Conservation (phyloP, 2,797 vertebrate genomes). For the Thripadectes ignobilis region DNA sequence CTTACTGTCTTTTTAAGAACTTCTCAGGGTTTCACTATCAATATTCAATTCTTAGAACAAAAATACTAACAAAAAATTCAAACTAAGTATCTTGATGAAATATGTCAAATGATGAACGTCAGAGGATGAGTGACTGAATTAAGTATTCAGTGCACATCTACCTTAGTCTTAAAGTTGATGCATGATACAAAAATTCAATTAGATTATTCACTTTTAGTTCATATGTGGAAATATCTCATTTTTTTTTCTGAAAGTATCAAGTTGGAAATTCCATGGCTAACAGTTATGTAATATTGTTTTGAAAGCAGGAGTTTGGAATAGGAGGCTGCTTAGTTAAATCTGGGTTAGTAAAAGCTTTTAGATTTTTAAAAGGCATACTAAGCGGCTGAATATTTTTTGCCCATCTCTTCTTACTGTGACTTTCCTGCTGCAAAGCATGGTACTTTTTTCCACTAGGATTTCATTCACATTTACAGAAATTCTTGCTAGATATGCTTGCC, state of each 20-base stretch:
- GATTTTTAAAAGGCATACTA: not conserved
- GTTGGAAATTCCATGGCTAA: not conserved
- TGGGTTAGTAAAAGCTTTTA: not conserved
- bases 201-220: not conserved
- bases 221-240: not conserved
- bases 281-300: not conserved
- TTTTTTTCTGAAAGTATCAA: not conserved
- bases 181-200: not conserved
- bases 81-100: not conserved
- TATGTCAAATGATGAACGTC: not conserved
- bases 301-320: not conserved
- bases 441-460: accelerated
- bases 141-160: not conserved
- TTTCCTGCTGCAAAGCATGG: not conserved
- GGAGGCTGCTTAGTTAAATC: not conserved
- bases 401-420: not conserved
- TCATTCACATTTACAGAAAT: not conserved
- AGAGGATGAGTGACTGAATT: not conserved
- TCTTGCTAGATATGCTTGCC: not conserved
- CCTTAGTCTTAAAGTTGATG: not conserved
- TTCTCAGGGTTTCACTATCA: not conserved
- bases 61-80: not conserved
- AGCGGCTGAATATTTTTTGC: not conserved
- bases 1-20: not conserved
- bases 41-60: not conserved